Evolutionary conservation across 2,888 invertebrate genomes (phyloP), one percentile per base, ranked within the genome.

Genomic region (Escarpia spicata): DNA sequence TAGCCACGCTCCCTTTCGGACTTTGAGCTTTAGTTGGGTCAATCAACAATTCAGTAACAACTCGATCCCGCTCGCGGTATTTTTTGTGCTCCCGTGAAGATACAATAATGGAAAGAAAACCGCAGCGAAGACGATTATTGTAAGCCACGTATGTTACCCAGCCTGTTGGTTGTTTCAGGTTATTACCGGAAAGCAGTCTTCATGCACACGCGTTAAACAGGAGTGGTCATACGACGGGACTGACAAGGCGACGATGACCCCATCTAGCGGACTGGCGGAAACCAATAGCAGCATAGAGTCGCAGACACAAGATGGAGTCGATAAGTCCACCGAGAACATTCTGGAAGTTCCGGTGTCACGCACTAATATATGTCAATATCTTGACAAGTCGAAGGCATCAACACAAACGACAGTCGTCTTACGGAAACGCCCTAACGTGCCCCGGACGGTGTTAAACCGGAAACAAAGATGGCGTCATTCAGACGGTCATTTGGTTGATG

Each of bases 381-480:
- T 6, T 26, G 75, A 75, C 75, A 15, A 75, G 26, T 75, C 75
- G 75, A 75, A 15, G 75, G 75, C 26, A n/a, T 75, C 75, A 6
- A 75, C 26, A 3, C 75, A 19, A 75, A 75, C 75, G 75, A 75
- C 26, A 75, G 75, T 75, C 19, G 75, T 75, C 75, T 26, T 2
- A n/a, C 75, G 75, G 75, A 75, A 26, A 75, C 75, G 75, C 75
- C 75, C 19, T 26, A n/a, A 75, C 19, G 75, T 19, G 60, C 12
- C 60, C 4, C 12, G 15, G 19, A 15, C 60, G 12, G 60, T 75
- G 75, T 15, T 26, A 75, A 75, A 26, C 75, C 75, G n/a, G 75
- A 75, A n/a, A 75, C 75, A 75, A 75, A 15, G 75, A 75, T 75
- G 75, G 75, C 75, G 75, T 26, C 75, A 75, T 75, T 75, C 75